Evolutionary conservation across 2,797 vertebrate genomes (phyloP).

Genomic region (Pitangus sulphuratus): DNA sequence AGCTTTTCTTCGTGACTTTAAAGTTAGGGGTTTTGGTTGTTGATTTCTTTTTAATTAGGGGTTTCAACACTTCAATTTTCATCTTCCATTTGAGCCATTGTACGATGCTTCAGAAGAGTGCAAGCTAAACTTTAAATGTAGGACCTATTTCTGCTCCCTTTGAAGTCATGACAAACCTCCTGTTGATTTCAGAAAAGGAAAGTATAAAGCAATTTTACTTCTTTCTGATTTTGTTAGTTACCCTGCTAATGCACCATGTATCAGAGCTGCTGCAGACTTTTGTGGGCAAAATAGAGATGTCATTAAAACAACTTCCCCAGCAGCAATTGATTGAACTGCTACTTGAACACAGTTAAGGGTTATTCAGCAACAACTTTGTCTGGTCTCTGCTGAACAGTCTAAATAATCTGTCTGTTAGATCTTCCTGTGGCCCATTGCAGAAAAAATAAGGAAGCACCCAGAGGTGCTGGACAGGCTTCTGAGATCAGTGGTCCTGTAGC

Average conservation of each 20-base stretch:
- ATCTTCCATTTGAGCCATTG: not conserved
- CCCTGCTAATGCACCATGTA: not conserved
- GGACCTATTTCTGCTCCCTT: not conserved
- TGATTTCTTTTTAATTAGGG: slow-evolving; percentile 56
- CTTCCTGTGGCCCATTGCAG: not conserved
- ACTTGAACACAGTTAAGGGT: not conserved
- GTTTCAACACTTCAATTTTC: slow-evolving; percentile 40
- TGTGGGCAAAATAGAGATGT: not conserved
- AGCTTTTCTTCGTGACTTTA: slow-evolving; percentile 1
- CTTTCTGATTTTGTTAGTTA: not conserved
- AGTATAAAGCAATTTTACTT: not conserved
- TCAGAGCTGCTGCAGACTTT: not conserved
- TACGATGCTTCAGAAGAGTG: not conserved
- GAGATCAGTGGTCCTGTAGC: not conserved
- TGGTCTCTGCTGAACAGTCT: not conserved
- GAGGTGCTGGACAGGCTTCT: not conserved
- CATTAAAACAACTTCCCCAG: not conserved
- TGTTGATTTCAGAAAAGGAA: not conserved
- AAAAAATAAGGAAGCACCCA: no score
- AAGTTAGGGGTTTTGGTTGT: not conserved
- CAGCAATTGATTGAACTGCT: not conserved
- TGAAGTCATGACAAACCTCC: slow-evolving; percentile 24
- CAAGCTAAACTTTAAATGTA: slow-evolving; percentile 29
- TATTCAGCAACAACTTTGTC: not conserved
- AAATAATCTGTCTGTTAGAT: not conserved